These are phyloP conservation scores for Aspidoscelis tigris DNA, from an alignment of 2,113 vertebrate genomes.

Conservation along the genomic window DNA sequence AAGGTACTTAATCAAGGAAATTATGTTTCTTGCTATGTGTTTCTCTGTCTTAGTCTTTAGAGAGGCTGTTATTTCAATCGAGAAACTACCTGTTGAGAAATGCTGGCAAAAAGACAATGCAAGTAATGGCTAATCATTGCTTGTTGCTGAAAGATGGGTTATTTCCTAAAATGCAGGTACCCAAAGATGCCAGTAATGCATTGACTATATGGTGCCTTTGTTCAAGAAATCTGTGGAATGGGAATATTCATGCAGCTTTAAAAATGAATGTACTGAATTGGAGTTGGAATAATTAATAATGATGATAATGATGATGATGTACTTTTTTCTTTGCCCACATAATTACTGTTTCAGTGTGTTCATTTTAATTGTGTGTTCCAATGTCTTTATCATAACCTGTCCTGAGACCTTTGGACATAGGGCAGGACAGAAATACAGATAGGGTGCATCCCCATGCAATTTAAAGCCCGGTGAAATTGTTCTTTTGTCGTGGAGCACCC, in stretches of 20 bases:
- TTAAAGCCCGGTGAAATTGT: too few species aligned
- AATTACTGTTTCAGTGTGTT: too few species aligned
- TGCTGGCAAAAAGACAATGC: slow-evolving; percentile 62
- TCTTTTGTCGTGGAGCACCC: too few species aligned
- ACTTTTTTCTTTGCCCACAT: too few species aligned
- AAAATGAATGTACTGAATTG: not conserved
- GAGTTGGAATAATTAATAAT: not conserved
- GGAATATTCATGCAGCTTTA: not conserved
- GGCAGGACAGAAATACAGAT: too few species aligned
- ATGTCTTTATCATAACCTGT: too few species aligned
- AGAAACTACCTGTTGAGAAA: slow-evolving; percentile 69
- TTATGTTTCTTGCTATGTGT: slow-evolving; percentile 52
- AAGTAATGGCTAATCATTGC: slow-evolving; percentile 71
- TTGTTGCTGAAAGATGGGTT: slow-evolving; percentile 51
- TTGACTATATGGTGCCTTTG: slow-evolving; percentile 46
- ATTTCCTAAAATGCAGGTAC: slow-evolving; percentile 57
- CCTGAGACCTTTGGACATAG: too few species aligned
- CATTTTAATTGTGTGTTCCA: too few species aligned
- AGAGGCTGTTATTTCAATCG: slow-evolving; percentile 63
- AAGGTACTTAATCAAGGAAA: slow-evolving; percentile 56
- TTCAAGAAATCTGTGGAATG: not conserved
- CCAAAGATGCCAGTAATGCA: slow-evolving; percentile 26
- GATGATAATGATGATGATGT: too few species aligned
- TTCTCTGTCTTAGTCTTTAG: slow-evolving; percentile 62
- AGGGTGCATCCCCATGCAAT: too few species aligned